Percentiles rank a stretch among this genome's conserved stretches.
Evolutionary conservation across 23 tunicate genomes (phyloP).

Genomic region (Trididemnum clinides): DNA sequence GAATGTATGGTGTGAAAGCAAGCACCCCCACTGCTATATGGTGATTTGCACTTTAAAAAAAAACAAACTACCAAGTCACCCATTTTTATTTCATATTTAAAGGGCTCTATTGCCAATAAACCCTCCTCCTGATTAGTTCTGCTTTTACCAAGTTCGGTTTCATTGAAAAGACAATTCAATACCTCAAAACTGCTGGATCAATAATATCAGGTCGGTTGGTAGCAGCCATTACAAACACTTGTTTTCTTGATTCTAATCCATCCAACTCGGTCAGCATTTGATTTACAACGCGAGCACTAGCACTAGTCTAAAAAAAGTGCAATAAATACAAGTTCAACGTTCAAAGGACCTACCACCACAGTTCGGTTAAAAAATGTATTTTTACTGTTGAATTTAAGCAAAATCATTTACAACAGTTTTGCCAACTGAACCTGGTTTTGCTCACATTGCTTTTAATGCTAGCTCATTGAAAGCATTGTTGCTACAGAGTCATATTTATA

Average conservation of each 20-base stretch:
- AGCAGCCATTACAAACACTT: constrained; percentile 72
- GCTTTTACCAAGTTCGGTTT: background rate
- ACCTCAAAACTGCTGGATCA: constrained; percentile 91
- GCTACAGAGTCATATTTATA: too few relatives aligned
- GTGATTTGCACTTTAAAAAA: too few relatives aligned
- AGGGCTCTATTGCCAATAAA: too few relatives aligned
- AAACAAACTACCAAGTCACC: too few relatives aligned
- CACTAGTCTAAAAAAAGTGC: constrained; percentile 17
- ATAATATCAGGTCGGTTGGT: constrained; percentile 93
- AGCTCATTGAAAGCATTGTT: too few relatives aligned
- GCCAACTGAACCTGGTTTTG: background rate
- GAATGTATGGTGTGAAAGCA: too few relatives aligned
- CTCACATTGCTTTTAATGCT: too few relatives aligned
- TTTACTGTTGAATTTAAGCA: too few relatives aligned
- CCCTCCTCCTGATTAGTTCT: too few relatives aligned
- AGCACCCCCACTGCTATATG: too few relatives aligned
- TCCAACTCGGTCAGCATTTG: constrained; percentile 98
- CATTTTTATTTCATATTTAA: too few relatives aligned
- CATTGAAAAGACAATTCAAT: background rate
- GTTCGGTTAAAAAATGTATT: background rate
- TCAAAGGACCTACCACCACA: background rate
- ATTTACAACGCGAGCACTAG: constrained; percentile 70
- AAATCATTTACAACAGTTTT: background rate
- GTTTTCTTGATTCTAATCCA: constrained; percentile 70
- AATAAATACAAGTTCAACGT: background rate